Conservation (phyloP, 2,113 vertebrate species). For the Diadophis punctatus region DNA sequence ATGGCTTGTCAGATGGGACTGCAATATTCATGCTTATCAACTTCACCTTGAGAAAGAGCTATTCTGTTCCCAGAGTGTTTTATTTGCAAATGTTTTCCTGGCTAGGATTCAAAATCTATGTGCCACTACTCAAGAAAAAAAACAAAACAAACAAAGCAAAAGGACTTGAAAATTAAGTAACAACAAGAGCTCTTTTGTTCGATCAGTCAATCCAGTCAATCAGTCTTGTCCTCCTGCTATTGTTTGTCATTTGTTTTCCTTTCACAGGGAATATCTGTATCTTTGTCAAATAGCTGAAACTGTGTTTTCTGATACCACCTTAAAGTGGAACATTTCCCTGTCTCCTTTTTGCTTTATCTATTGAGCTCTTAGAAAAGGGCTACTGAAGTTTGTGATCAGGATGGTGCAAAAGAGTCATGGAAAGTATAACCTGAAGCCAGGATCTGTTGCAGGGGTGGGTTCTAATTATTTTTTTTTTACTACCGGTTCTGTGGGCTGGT, state of each 20-base stretch:
- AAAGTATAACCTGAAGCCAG: neutral
- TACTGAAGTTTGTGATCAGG: neutral
- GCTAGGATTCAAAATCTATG: neutral
- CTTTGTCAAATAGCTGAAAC: neutral
- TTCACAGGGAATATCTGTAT: neutral
- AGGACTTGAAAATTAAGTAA: neutral
- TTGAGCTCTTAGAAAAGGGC: neutral
- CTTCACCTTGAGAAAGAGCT: neutral
- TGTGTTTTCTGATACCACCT: neutral
- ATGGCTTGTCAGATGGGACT: neutral
- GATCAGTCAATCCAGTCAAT: neutral
- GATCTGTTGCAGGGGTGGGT: neutral
- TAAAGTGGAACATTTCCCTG: neutral
- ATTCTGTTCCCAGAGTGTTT: neutral
- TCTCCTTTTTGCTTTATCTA: neutral
- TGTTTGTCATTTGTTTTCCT: neutral
- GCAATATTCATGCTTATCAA: neutral
- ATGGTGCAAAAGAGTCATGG: neutral
- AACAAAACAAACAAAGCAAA: neutral
- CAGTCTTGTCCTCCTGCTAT: neutral
- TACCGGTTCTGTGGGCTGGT: no score
- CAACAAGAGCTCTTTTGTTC: neutral
- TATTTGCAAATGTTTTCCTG: neutral
- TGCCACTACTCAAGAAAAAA: neutral
- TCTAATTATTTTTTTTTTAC: neutral